phyloP scores from a whole-genome alignment of 2,888 invertebrate species.

The Graphium colonna region DNA sequence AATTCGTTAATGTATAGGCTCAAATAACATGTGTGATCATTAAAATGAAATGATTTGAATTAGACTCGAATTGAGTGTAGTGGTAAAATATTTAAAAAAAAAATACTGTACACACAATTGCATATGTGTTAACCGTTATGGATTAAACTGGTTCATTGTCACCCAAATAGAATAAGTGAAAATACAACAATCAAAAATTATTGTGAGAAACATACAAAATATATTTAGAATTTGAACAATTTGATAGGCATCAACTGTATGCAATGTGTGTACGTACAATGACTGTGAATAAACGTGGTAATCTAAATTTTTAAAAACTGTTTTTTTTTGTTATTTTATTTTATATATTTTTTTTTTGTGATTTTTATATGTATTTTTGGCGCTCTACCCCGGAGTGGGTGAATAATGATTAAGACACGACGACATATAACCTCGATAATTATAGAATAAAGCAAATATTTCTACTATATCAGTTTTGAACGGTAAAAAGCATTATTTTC shows the following conservation, averaged over 20 bases:
- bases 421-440: constrained; percentile 59
- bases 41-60: constrained; percentile 28
- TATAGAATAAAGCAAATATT: constrained; percentile 46
- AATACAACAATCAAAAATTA: background rate
- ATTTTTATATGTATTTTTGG: constrained; percentile 44
- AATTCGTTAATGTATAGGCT: constrained; percentile 22
- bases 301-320: constrained; percentile 53
- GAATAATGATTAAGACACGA: constrained; percentile 59
- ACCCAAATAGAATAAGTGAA: background rate
- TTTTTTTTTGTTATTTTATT: constrained; percentile 36
- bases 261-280: constrained; percentile 23
- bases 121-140: background rate
- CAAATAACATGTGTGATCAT: constrained; percentile 24
- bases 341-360: constrained; percentile 41
- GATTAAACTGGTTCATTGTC: background rate
- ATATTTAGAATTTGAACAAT: background rate
- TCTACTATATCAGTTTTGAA: constrained; percentile 55
- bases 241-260: constrained; percentile 3
- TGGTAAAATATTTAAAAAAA: constrained; percentile 12
- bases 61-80: background rate
- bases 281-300: constrained; percentile 36
- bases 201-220: background rate
- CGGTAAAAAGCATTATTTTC: constrained; percentile 37
- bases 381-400: constrained; percentile 68
- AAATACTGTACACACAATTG: constrained; percentile 13